phyloP scores from a whole-genome alignment of 2,113 vertebrate genomes.

The Phaethornis superciliosus region DNA sequence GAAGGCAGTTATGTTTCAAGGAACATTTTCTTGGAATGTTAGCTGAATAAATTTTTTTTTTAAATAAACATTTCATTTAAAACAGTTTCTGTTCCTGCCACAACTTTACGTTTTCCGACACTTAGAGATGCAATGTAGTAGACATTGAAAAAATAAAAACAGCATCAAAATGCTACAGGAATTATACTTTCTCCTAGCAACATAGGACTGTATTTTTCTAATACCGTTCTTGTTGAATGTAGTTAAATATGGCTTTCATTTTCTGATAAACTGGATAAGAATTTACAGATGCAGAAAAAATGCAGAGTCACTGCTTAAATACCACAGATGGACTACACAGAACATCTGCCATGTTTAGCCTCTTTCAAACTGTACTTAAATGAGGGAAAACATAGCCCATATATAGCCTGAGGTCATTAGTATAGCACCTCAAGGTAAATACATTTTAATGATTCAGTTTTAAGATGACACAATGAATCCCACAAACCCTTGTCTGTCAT shows the following conservation, averaged over 20 bases:
- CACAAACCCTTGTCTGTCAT: not conserved
- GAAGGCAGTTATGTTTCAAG: not conserved
- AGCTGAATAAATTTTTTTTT: not conserved
- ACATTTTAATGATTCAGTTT: constrained; percentile 5
- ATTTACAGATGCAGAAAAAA: not conserved
- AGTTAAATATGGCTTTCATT: not conserved
- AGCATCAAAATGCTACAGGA: not conserved
- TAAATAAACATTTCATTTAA: not conserved
- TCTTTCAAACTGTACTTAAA: not conserved
- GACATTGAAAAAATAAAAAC: not conserved
- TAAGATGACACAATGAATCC: constrained; percentile 9
- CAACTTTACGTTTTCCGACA: not conserved
- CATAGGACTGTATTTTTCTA: not conserved
- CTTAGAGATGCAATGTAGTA: not conserved
- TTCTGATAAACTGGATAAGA: not conserved
- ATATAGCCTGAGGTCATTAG: not conserved
- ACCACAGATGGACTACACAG: not conserved
- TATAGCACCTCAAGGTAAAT: not conserved
- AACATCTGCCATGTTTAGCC: not conserved
- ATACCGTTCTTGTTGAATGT: not conserved
- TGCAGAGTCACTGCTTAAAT: not conserved
- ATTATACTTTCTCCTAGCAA: not conserved
- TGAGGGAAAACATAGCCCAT: not conserved
- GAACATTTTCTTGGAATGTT: not conserved
- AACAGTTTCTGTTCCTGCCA: not conserved